Evolutionary conservation across 2,797 vertebrate species (phyloP).

Genomic region (Remorina albescens): DNA sequence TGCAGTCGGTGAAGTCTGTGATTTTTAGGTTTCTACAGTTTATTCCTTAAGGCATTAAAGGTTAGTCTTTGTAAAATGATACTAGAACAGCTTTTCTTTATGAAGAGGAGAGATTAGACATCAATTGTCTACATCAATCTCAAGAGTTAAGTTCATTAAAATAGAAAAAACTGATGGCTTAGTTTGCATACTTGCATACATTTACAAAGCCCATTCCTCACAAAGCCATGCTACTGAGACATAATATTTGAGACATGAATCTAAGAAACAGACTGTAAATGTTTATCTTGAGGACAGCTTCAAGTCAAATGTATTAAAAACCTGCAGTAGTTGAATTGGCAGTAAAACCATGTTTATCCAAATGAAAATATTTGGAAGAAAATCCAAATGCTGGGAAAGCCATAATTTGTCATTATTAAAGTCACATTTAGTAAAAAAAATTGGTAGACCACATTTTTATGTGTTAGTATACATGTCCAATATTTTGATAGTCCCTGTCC

Average conservation of each 20-base stretch:
- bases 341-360: constrained; percentile 31
- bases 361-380: constrained; percentile 23
- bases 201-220: constrained; percentile 19
- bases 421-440: constrained; percentile 25
- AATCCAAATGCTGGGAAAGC: constrained; percentile 8
- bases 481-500: constrained; percentile 11
- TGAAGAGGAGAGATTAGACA: background rate
- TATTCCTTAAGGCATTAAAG: constrained; percentile 3
- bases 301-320: constrained; percentile 29
- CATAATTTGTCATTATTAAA: constrained; percentile 34
- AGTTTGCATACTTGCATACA: constrained; percentile 17
- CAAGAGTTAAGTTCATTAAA: background rate
- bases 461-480: constrained; percentile 8
- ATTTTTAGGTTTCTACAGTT: constrained; percentile 24
- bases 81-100: constrained; percentile 15
- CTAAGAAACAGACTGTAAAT: constrained; percentile 23
- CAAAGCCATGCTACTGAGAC: constrained; percentile 5
- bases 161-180: constrained; percentile 11
- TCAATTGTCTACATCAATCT: background rate
- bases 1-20: constrained; percentile 2
- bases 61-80: background rate
- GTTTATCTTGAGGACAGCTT: constrained; percentile 32
- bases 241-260: constrained; percentile 23
- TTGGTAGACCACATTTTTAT: constrained; percentile 21
- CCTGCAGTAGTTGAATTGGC: constrained; percentile 26